phyloP scores from a whole-genome alignment of 1,140 invertebrate genomes.

The Brachionus calyciflorus region DNA sequence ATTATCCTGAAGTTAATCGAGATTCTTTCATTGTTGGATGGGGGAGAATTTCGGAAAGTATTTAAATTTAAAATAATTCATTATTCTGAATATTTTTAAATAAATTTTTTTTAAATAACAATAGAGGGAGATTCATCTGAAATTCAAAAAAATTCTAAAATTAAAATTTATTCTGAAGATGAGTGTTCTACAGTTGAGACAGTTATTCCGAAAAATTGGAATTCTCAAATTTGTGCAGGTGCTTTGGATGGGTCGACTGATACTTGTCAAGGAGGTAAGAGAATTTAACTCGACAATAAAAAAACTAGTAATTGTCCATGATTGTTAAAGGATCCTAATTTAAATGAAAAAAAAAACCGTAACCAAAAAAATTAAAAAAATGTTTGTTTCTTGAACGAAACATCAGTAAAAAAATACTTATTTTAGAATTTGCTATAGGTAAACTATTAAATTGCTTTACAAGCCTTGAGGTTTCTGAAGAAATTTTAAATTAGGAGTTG shows the following conservation, averaged over 20 bases:
- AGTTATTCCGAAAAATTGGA: conserved; percentile 15
- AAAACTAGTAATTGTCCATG: background rate
- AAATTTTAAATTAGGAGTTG: too few relatives aligned
- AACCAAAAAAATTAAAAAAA: too few relatives aligned
- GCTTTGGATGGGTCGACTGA: conserved; percentile 22
- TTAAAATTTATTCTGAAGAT: background rate
- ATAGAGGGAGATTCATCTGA: background rate
- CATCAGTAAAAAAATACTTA: too few relatives aligned
- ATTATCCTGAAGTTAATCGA: conserved; percentile 7
- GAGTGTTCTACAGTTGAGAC: background rate
- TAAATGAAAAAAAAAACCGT: too few relatives aligned
- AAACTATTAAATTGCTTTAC: too few relatives aligned
- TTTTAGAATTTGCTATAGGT: too few relatives aligned
- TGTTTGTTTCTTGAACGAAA: too few relatives aligned
- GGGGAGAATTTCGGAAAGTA: conserved; percentile 23
- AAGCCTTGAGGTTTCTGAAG: too few relatives aligned
- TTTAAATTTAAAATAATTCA: background rate
- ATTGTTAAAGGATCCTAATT: too few relatives aligned
- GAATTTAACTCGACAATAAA: background rate
- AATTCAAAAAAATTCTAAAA: conserved; percentile 7
- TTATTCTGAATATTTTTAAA: background rate
- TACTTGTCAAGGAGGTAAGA: conserved; percentile 44
- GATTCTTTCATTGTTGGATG: conserved; percentile 22
- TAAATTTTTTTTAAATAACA: background rate
- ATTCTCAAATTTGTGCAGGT: conserved; percentile 39